Evolutionary conservation across 2,797 vertebrate species (phyloP), one percentile per base, ranked within the genome.

Genomic region (Menidia menidia): DNA sequence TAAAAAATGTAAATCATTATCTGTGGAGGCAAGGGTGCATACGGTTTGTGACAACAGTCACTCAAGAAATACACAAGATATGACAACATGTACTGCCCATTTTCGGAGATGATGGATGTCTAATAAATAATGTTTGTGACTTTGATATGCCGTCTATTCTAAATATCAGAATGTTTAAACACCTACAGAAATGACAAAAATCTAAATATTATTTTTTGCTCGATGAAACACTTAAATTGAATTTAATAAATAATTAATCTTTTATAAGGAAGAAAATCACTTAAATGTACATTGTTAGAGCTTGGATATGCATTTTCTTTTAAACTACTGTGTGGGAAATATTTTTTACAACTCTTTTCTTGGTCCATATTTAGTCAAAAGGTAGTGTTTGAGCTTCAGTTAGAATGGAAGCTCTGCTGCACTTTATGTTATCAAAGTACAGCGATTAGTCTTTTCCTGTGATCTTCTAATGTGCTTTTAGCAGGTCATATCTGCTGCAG

Each of bases 1-100:
- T 77, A 73, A 71, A 44, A 51, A 68, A 59, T 33, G 44, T 64
- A 6, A 44, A n/a, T 9, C 52, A 11, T 13, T 4, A 35, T 62
- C 43, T 63, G 15, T 16, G 58, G 4, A 13, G 30, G 14, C 44
- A 74, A 47, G 44, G 43, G 14, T n/a, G 10, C 12, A 56, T 54
- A 45, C 59, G 56, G 31, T 4, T 41, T 31, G 50, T 31, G 15
- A 6, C 14, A 64, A 42, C 12, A 64, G 31, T 41, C 25, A 41
- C 32, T 60, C 43, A 62, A 58, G 5, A 39, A 14, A 19, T 45
- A 35, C 11, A 41, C 18, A 32, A 53, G 50, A 62, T 53, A 18
- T 44, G 55, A 31, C 11, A 14, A 56, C 35, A 7, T 58, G 31
- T 51, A 25, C n/a, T 76, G 19, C 33, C 6, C 30, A 9, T 63